phyloP scores from a whole-genome alignment of 2,113 vertebrate genomes.

The Raja brachyura region DNA sequence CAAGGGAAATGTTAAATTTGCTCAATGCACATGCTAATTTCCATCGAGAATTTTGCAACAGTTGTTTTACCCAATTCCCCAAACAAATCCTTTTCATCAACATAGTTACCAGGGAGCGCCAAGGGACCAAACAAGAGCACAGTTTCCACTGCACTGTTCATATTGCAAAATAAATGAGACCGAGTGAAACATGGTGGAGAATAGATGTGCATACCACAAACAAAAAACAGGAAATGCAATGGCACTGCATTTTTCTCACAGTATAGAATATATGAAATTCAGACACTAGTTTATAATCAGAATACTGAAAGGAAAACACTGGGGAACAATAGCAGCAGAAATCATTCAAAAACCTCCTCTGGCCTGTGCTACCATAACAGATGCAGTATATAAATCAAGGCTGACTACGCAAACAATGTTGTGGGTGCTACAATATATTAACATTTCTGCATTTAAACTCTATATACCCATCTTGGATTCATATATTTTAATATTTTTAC shows the following conservation, averaged over 20 bases:
- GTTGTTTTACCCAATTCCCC: too few relatives aligned
- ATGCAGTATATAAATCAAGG: too few relatives aligned
- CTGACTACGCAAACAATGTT: too few relatives aligned
- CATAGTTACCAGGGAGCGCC: neutral
- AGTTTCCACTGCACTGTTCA: neutral
- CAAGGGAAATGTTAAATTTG: too few relatives aligned
- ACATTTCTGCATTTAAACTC: neutral
- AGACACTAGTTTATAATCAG: neutral
- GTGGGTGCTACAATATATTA: too few relatives aligned
- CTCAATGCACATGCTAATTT: neutral
- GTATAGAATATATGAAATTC: neutral
- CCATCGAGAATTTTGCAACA: neutral
- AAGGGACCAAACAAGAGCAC: neutral
- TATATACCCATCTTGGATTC: neutral
- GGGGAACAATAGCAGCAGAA: neutral
- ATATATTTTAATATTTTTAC: neutral
- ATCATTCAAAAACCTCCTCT: too few relatives aligned
- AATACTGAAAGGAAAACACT: neutral
- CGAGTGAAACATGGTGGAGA: neutral
- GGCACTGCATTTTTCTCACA: neutral
- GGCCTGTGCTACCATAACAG: neutral
- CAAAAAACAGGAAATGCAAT: neutral
- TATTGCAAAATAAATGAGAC: neutral
- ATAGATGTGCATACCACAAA: neutral
- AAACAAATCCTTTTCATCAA: neutral